Conservation (phyloP, 37 sponge, comb jelly and placozoan genomes). For the Chondrosia reniformis region DNA sequence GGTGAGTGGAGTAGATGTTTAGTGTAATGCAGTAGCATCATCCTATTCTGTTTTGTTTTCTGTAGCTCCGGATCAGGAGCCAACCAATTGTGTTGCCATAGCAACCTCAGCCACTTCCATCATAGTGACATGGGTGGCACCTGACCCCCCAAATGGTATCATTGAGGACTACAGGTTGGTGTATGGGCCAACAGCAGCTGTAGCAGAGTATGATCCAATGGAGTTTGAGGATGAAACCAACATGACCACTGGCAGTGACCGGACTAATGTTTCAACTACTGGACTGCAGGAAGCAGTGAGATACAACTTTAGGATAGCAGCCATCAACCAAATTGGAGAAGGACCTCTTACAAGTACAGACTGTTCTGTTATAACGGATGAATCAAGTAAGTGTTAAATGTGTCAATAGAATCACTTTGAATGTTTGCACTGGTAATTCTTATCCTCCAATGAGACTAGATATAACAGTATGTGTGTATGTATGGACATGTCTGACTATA, state of each 20-base stretch:
- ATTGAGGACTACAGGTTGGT: conserved; percentile 21
- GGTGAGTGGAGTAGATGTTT: conserved; percentile 17
- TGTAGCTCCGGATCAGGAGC: conserved; percentile 34
- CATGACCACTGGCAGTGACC: background rate
- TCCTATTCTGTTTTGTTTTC: background rate
- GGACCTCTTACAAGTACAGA: conserved; percentile 5
- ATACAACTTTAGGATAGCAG: conserved; percentile 26
- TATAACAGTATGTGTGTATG: too few species aligned
- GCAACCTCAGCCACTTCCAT: conserved; percentile 19
- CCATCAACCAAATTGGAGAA: conserved; percentile 20
- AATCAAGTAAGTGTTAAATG: too few species aligned
- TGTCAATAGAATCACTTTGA: too few species aligned
- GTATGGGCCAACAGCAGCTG: conserved; percentile 5
- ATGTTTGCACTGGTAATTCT: too few species aligned
- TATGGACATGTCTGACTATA: too few species aligned
- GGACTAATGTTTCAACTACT: background rate
- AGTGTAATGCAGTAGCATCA: background rate
- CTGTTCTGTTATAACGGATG: too few species aligned
- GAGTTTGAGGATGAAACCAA: background rate
- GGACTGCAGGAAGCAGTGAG: conserved; percentile 4
- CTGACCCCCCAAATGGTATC: conserved; percentile 29
- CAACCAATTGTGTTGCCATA: background rate
- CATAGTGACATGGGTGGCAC: conserved; percentile 2
- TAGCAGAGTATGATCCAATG: background rate
- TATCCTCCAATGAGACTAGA: too few species aligned